phyloP scores from a whole-genome alignment of 2,113 vertebrate species.

The Craseonycteris thonglongyai region DNA sequence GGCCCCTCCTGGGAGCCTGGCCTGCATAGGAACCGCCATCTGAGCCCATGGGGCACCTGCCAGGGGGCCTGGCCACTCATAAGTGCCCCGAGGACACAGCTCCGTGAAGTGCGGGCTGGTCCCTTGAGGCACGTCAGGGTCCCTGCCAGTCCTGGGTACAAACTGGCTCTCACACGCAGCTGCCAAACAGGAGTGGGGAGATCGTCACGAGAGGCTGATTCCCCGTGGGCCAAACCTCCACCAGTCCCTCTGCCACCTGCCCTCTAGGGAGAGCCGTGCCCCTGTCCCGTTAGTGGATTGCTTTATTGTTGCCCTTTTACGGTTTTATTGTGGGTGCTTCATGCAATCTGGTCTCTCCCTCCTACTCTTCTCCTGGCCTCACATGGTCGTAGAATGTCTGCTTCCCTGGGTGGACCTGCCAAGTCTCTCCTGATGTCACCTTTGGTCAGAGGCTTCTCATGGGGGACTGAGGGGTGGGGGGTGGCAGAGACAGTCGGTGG shows the following conservation, averaged over 20 bases:
- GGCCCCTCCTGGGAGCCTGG: neutral
- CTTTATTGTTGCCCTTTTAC: slow-evolving; percentile 33
- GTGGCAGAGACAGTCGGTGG: neutral
- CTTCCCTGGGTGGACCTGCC: neutral
- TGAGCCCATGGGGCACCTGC: neutral
- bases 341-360: slow-evolving; percentile 15
- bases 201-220: neutral
- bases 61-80: neutral
- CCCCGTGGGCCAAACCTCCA: neutral
- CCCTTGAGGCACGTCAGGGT: neutral
- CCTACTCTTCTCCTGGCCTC: neutral
- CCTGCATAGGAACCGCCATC: neutral
- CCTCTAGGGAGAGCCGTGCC: neutral
- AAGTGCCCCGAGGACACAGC: neutral
- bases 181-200: neutral
- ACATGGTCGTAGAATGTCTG: neutral
- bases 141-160: neutral
- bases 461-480: too few relatives aligned
- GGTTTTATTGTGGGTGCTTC: slow-evolving; percentile 5
- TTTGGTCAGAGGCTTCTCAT: neutral
- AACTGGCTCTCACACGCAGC: neutral
- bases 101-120: neutral
- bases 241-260: neutral
- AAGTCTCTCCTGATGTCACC: neutral
- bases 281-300: neutral